Percentiles rank a stretch among this genome's conserved stretches.
These are phyloP conservation scores for Strix occidentalis DNA, from an alignment of 2,797 vertebrate species.

Conservation along the genomic window DNA sequence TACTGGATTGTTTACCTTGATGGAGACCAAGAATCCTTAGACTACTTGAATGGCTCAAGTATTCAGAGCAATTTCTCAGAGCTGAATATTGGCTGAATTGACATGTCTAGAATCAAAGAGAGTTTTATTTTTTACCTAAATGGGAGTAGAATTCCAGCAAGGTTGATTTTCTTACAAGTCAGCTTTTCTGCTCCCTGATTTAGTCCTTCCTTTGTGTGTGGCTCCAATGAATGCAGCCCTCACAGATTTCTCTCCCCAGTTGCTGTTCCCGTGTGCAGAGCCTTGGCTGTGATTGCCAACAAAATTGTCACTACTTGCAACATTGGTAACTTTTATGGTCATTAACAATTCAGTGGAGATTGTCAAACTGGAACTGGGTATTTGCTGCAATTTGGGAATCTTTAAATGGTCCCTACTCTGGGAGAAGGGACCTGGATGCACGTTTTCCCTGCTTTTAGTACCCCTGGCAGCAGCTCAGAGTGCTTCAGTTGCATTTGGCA, in stretches of 20 bases:
- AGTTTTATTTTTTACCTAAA: not conserved
- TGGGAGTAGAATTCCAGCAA: not conserved
- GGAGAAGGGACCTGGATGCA: not conserved
- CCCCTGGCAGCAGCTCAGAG: not conserved
- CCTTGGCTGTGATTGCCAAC: not conserved
- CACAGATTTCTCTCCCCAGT: not conserved
- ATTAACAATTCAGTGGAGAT: not conserved
- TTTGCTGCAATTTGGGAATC: not conserved
- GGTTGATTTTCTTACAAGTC: not conserved
- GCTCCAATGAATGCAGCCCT: not conserved
- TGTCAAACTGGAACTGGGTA: not conserved
- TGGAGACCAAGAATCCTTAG: not conserved
- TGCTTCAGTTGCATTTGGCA: not conserved
- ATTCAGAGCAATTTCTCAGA: not conserved
- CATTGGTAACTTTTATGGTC: not conserved
- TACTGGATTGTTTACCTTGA: not conserved
- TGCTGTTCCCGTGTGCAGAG: not conserved
- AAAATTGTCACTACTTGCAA: not conserved
- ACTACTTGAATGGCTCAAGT: not conserved
- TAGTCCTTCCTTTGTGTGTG: not conserved
- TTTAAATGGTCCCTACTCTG: not conserved
- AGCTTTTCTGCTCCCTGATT: not conserved
- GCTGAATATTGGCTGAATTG: not conserved
- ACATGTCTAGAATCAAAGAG: not conserved
- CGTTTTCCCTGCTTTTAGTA: not conserved